These are phyloP conservation scores for Oeneis ivallda DNA, from an alignment of 2,888 invertebrate species.

Conservation along the genomic window DNA sequence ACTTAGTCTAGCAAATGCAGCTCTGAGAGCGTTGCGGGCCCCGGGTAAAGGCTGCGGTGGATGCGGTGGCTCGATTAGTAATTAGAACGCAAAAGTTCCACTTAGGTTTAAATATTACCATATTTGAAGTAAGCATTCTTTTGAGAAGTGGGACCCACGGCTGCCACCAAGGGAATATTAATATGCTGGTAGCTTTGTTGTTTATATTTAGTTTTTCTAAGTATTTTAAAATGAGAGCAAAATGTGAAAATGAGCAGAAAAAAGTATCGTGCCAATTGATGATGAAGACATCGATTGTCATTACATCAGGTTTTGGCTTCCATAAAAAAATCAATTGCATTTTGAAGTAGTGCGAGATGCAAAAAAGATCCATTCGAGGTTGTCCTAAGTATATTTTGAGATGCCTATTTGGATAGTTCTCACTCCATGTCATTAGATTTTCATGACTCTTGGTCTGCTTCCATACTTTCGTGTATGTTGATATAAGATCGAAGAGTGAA, in stretches of 20 bases:
- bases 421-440: constrained; percentile 35
- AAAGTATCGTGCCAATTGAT: too few species aligned
- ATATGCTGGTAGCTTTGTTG: not conserved
- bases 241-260: too few species aligned
- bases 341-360: not conserved
- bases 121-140: too few species aligned
- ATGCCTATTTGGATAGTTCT: constrained; percentile 24
- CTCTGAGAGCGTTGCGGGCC: constrained; percentile 1
- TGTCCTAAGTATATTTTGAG: constrained; percentile 15
- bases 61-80: too few species aligned
- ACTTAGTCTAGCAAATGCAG: not conserved
- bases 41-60: too few species aligned
- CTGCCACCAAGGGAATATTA: not conserved
- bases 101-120: too few species aligned
- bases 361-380: not conserved
- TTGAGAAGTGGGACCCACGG: not conserved
- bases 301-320: not conserved
- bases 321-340: not conserved
- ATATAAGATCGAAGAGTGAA: constrained; percentile 38
- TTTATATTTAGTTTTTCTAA: not conserved
- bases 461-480: too few species aligned
- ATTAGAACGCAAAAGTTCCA: too few species aligned
- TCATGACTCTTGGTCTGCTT: constrained; percentile 39
- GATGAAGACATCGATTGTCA: not conserved
- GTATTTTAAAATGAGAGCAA: too few species aligned